A percentile compares a stretch with the other conserved stretches of the same genome.
These are phyloP conservation scores for Toxotes chatareus DNA, from an alignment of 2,113 vertebrate species.

Conservation along the genomic window DNA sequence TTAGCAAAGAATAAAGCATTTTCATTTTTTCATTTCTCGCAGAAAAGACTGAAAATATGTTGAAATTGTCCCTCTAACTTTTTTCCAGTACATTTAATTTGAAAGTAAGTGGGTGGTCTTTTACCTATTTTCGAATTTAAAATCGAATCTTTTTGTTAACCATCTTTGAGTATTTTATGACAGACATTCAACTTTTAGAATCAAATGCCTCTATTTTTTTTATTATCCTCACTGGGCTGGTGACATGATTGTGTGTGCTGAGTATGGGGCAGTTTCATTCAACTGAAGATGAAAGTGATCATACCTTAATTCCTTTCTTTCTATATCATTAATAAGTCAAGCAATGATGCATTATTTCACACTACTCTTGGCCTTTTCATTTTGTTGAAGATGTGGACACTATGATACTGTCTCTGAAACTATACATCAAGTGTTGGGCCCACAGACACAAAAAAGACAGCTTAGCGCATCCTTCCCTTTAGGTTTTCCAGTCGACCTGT, in stretches of 20 bases:
- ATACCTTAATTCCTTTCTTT: background rate
- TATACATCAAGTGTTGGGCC: background rate
- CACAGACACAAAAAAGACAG: background rate
- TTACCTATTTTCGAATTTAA: background rate
- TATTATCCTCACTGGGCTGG: no score
- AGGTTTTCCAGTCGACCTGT: conserved; percentile 44
- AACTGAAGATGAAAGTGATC: background rate
- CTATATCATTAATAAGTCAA: background rate
- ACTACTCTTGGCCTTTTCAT: background rate
- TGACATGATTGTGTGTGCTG: background rate
- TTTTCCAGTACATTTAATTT: background rate
- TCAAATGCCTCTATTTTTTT: background rate
- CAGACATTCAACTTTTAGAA: background rate
- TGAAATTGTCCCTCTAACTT: background rate
- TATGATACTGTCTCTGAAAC: background rate
- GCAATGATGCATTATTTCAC: background rate
- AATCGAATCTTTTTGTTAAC: background rate
- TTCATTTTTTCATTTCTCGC: background rate
- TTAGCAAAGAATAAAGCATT: background rate
- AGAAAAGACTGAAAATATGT: background rate
- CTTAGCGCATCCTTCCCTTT: conserved; percentile 34
- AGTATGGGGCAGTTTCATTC: background rate
- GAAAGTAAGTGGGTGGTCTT: background rate
- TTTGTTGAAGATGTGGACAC: background rate
- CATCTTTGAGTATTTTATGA: background rate